These are phyloP conservation scores for Alloplasta piceator DNA, from an alignment of 2,888 invertebrate genomes.

Conservation along the genomic window DNA sequence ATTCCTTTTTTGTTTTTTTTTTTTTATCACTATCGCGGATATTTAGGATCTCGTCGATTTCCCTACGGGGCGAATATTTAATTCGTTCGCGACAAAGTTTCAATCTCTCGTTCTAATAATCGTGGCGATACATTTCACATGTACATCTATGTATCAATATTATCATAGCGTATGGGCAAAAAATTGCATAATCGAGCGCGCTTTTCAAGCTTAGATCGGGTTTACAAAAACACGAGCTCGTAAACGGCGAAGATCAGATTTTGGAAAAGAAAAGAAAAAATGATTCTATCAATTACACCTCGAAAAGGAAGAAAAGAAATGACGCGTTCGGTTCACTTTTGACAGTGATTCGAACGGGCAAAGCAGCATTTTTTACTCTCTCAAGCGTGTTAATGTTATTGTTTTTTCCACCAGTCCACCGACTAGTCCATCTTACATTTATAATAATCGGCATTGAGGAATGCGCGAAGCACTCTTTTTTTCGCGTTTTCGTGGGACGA, in stretches of 20 bases:
- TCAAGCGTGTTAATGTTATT: conserved; percentile 65
- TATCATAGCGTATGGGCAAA: conserved; percentile 69
- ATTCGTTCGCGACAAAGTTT: conserved; percentile 49
- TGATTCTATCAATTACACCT: too few relatives aligned
- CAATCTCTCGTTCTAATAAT: neutral
- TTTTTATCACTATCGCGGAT: conserved; percentile 13
- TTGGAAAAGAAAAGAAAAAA: conserved; percentile 4
- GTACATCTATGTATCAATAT: neutral
- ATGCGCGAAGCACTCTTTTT: conserved; percentile 5
- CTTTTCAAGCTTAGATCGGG: conserved; percentile 73
- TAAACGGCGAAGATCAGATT: conserved; percentile 13
- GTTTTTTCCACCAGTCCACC: conserved; percentile 9
- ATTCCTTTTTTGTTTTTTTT: conserved; percentile 15
- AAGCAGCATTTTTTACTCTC: conserved; percentile 73
- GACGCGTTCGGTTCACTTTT: conserved; percentile 9
- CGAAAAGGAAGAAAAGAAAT: neutral
- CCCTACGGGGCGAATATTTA: conserved; percentile 69
- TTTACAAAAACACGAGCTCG: neutral
- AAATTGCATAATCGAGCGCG: conserved; percentile 74
- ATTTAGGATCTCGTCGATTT: conserved; percentile 35
- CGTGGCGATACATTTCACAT: neutral
- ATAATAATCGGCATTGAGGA: conserved; percentile 31
- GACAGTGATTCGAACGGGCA: conserved; percentile 58
- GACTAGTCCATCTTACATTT: conserved; percentile 54
- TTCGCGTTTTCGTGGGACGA: too few relatives aligned